These are phyloP conservation scores for Poecile atricapillus DNA, from an alignment of 2,113 vertebrate species.

Conservation along the genomic window DNA sequence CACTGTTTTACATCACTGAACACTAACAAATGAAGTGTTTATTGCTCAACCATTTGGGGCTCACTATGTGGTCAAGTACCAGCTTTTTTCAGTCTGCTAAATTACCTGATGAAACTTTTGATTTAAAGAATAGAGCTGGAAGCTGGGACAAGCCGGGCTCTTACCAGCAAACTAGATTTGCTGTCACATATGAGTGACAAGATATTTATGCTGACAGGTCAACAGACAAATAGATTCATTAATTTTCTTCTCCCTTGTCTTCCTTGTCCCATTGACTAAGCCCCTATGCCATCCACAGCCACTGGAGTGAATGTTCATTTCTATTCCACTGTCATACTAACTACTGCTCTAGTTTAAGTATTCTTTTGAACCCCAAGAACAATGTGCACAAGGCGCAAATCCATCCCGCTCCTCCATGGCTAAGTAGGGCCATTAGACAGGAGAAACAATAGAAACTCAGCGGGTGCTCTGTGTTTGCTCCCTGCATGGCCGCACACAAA, in stretches of 20 bases:
- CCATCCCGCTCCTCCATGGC: conserved; percentile 47
- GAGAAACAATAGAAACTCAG: conserved; percentile 59
- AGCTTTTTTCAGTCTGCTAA: background rate
- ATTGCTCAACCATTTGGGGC: background rate
- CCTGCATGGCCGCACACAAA: conserved; percentile 56
- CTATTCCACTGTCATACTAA: conserved; percentile 54
- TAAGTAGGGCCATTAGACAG: conserved; percentile 64
- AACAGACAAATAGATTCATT: conserved; percentile 37
- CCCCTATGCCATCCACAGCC: conserved; percentile 24
- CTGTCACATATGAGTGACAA: conserved; percentile 22
- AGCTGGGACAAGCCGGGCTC: fast-evolving
- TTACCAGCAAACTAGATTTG: background rate
- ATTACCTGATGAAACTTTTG: conserved; percentile 24
- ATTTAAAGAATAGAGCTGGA: background rate
- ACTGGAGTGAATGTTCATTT: conserved; percentile 55
- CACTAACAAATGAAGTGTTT: background rate
- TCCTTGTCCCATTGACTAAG: conserved; percentile 13
- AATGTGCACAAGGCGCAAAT: conserved; percentile 49
- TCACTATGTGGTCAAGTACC: background rate
- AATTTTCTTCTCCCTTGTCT: conserved; percentile 39
- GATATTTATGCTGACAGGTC: conserved; percentile 24
- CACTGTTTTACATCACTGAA: background rate
- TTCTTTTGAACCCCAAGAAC: conserved; percentile 63
- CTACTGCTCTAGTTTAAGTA: conserved; percentile 61
- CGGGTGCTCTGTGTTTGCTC: conserved; percentile 53